phyloP scores from a whole-genome alignment of 2,797 vertebrate species.

The Iguana delicatissima region DNA sequence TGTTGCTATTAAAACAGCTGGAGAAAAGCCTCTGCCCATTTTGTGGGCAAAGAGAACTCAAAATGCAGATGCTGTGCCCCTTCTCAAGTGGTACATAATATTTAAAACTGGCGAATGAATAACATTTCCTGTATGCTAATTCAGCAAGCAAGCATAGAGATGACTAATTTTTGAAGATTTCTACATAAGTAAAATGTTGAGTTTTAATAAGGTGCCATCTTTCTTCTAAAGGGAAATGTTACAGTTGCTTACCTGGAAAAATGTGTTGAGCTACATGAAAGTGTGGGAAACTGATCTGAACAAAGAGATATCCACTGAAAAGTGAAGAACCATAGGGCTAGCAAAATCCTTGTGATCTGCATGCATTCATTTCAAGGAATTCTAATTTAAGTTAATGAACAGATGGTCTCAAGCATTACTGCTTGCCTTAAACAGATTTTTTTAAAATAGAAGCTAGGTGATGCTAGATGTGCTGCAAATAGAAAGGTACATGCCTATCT shows the following conservation, averaged over 20 bases:
- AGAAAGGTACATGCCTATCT: not conserved
- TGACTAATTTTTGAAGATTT: constrained; percentile 1
- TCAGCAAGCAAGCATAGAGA: not conserved
- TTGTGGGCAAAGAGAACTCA: not conserved
- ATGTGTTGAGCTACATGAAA: constrained; percentile 10
- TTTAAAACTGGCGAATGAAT: not conserved
- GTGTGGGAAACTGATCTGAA: constrained; percentile 9
- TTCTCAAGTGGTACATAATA: not conserved
- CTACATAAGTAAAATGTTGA: not conserved
- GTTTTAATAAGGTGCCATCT: not conserved
- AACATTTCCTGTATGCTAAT: constrained; percentile 1
- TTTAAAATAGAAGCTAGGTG: not conserved
- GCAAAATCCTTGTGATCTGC: constrained; percentile 3
- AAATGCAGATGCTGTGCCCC: not conserved
- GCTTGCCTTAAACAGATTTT: constrained; percentile 17
- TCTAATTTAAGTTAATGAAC: constrained; percentile 41
- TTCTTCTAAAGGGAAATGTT: not conserved
- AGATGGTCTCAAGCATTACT: constrained; percentile 19
- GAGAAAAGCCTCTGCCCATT: not conserved
- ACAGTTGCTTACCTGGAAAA: constrained; percentile 10
- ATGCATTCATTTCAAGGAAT: constrained; percentile 21
- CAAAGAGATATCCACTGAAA: constrained; percentile 9
- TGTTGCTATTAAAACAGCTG: not conserved
- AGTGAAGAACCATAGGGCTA: constrained; percentile 3
- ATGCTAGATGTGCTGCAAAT: not conserved